A percentile compares a stretch with the other conserved stretches of the same genome.
Evolutionary conservation across 1,140 invertebrate genomes (phyloP).

Genomic region (Eubasilissa regina): DNA sequence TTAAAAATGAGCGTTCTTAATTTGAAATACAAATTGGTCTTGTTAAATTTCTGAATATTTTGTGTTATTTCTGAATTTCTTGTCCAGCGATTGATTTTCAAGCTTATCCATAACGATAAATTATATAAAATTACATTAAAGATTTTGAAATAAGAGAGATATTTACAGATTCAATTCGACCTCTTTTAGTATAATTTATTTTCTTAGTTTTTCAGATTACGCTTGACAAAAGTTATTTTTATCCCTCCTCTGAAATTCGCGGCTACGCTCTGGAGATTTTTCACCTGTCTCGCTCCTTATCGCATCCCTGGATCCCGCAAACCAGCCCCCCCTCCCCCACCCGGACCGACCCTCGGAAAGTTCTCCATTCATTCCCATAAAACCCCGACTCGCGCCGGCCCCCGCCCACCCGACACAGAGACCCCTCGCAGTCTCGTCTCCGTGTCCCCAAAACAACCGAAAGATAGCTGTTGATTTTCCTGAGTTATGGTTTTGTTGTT

Average conservation of each 20-base stretch:
- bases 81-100: too few species aligned
- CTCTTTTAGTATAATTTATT: too few species aligned
- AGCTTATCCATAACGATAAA: too few species aligned
- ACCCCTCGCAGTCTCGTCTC: slow-evolving; percentile 24
- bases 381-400: not conserved
- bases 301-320: not conserved
- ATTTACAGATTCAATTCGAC: too few species aligned
- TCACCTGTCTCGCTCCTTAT: slow-evolving; percentile 28
- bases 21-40: too few species aligned
- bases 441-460: slow-evolving; percentile 29
- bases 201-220: not conserved
- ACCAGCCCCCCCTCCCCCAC: not conserved
- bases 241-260: slow-evolving; percentile 9
- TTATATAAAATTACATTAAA: too few species aligned
- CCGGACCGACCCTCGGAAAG: not conserved
- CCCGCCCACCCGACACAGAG: not conserved
- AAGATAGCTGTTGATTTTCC: slow-evolving; percentile 47
- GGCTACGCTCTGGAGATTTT: slow-evolving; percentile 11
- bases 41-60: too few species aligned
- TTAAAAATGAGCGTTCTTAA: too few species aligned
- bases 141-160: too few species aligned
- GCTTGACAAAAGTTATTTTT: slow-evolving; percentile 4
- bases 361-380: slow-evolving; percentile 43
- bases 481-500: slow-evolving; percentile 56
- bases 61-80: too few species aligned